A percentile compares a stretch with the other conserved stretches of the same genome.
Conservation (phyloP, 2,888 invertebrate species). For the Philhelius pedissequus region DNA sequence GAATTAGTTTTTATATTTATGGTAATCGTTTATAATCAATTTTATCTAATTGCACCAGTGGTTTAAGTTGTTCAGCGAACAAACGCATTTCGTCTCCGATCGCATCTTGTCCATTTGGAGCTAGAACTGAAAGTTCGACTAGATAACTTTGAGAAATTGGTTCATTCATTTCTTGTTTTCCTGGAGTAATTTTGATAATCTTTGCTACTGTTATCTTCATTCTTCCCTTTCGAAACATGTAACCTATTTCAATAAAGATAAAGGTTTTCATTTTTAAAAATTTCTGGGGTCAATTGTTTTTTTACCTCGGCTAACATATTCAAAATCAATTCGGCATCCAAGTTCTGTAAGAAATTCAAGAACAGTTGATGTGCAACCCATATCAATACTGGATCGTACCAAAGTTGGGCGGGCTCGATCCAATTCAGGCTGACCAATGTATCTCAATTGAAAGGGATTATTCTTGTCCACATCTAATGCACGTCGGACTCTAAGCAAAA, state of each 20-base stretch:
- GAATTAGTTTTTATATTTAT: constrained; percentile 70
- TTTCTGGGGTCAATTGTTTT: not conserved
- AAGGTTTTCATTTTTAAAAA: not conserved
- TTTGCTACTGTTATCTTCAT: constrained; percentile 98
- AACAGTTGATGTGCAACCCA: constrained; percentile 93
- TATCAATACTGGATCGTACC: constrained; percentile 94
- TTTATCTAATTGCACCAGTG: constrained; percentile 94
- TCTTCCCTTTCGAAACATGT: constrained; percentile 96
- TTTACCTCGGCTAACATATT: constrained; percentile 91
- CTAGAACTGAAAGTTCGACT: constrained; percentile 91
- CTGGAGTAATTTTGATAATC: constrained; percentile 91
- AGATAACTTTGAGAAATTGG: constrained; percentile 94
- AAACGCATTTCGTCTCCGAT: constrained; percentile 97
- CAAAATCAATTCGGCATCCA: constrained; percentile 94
- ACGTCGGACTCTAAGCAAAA: constrained; percentile 90
- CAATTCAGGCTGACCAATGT: constrained; percentile 94
- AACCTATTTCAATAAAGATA: constrained; percentile 76
- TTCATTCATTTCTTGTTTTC: constrained; percentile 85
- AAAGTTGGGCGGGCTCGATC: constrained; percentile 93
- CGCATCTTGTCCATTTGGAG: constrained; percentile 94
- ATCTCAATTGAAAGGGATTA: constrained; percentile 88
- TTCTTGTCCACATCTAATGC: constrained; percentile 84
- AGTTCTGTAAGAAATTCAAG: constrained; percentile 95
- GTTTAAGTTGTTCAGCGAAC: constrained; percentile 96
- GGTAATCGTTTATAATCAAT: constrained; percentile 90